Evolutionary conservation across 2,888 invertebrate genomes (phyloP), one percentile per base, ranked within the genome.

Genomic region (Spodoptera littoralis): DNA sequence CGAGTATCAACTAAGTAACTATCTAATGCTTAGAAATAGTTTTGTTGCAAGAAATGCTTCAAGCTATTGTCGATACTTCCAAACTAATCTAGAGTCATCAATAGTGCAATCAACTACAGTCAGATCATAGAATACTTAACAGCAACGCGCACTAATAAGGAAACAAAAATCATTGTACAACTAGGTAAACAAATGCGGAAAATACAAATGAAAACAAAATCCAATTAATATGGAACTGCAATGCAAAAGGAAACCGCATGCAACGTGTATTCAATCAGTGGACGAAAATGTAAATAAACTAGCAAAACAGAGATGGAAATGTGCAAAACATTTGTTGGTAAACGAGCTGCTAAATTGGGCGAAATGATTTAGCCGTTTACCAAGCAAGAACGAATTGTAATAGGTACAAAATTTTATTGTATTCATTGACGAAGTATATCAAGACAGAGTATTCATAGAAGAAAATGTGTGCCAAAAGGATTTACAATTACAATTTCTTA

Each of bases 231-330:
- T 51, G 45, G 51, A 12, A 52, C 30, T 43, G 18, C 59, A 52
- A 36, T 70, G n/a, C 43, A 59, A 53, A 36, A 9, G 36, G 36
- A 36, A 64, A 70, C 65, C 52, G 52, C 57, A 55, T 61, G 57
- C 55, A 73, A 60, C 49, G 18, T 53, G 53, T 62, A 61, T 73
- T 73, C 59, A 62, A 74, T 73, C 48, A 70, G 54, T 11, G 44
- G 42, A 46, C 18, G 27, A 24, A 53, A 13, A 41, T 55, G 52
- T 48, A 56, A 70, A 74, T 51, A 53, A 57, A 36, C 69, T 44
- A n/a, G 46, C 24, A 30, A n/a, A n/a, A 11, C 24, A 43, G 44
- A 47, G 13, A 43, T 51, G 42, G 58, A 43, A 65, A 70, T 61
- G 44, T 42, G 27, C 22, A 13, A 46, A 64, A 68, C 48, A 58